A percentile compares a stretch with the other conserved stretches of the same genome.
Conservation (phyloP, 1,140 invertebrate genomes). For the Trialeurodes vaporariorum region DNA sequence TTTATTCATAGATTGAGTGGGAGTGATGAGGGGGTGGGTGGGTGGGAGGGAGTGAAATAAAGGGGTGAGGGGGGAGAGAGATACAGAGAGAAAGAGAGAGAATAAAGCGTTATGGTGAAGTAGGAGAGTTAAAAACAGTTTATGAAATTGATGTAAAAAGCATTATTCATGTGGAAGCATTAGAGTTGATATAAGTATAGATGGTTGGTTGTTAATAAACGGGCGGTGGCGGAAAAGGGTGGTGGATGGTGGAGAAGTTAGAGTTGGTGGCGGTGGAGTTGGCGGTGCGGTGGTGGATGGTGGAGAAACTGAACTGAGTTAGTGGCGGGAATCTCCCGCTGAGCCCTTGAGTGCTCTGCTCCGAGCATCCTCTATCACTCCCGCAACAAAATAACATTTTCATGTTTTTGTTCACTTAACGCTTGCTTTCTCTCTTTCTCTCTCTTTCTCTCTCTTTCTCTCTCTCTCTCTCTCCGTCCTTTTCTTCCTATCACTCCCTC, state of each 20-base stretch:
- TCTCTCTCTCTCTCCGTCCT: neutral
- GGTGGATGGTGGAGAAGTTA: too few relatives aligned
- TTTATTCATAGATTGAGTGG: too few relatives aligned
- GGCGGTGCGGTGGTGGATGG: too few relatives aligned
- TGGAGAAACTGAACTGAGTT: neutral
- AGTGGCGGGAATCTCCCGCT: neutral
- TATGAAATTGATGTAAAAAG: conserved; percentile 1
- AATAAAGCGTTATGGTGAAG: neutral
- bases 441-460: neutral
- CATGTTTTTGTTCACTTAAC: neutral
- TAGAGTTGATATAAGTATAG: conserved; percentile 1
- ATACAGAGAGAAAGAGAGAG: neutral
- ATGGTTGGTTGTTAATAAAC: conserved; percentile 1
- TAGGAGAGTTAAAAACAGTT: neutral
- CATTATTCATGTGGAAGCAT: neutral
- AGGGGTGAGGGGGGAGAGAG: too few relatives aligned
- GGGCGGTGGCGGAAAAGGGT: neutral
- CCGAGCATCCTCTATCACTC: neutral
- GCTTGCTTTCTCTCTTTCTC: neutral
- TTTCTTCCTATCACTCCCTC: neutral
- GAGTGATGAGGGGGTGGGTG: neutral
- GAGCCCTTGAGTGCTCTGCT: neutral
- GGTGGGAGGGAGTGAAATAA: neutral
- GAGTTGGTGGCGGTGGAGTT: too few relatives aligned
- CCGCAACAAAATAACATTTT: neutral